Percentiles rank a stretch among this genome's conserved stretches.
Evolutionary conservation across 2,888 invertebrate genomes (phyloP).

Genomic region (Hirtodrosophila cameraria): DNA sequence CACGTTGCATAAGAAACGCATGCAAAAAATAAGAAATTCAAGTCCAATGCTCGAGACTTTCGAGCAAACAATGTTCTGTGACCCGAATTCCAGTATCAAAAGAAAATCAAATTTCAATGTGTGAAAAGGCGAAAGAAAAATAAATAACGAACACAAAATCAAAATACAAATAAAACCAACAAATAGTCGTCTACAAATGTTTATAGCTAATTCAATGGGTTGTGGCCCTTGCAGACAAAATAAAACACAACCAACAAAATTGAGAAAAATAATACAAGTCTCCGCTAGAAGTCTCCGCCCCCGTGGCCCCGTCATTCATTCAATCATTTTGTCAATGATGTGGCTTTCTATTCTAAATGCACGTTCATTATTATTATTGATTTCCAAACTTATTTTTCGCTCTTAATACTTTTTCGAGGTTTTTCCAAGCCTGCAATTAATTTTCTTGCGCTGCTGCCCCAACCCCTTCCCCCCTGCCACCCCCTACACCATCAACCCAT

Average conservation of each 20-base stretch:
- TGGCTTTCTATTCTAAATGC: conserved; percentile 59
- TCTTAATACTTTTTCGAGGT: conserved; percentile 38
- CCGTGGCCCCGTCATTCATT: conserved; percentile 61
- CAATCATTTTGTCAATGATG: conserved; percentile 78
- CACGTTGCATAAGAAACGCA: conserved; percentile 18
- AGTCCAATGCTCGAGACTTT: not conserved
- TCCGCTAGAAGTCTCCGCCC: conserved; percentile 10
- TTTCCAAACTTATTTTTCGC: conserved; percentile 70
- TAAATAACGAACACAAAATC: conserved; percentile 20
- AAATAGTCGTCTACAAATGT: conserved; percentile 66
- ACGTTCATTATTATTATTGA: conserved; percentile 77
- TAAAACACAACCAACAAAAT: not conserved
- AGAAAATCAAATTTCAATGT: conserved; percentile 53
- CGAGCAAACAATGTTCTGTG: conserved; percentile 28
- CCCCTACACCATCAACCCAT: not conserved
- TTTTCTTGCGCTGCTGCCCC: conserved; percentile 54
- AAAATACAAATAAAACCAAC: conserved; percentile 46
- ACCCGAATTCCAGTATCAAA: conserved; percentile 61
- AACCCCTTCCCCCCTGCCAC: not conserved
- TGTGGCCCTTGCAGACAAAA: conserved; percentile 21
- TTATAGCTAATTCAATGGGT: conserved; percentile 52
- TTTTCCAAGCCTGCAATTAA: conserved; percentile 66
- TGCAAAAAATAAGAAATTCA: conserved; percentile 39
- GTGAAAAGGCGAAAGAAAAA: conserved; percentile 51
- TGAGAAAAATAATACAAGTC: conserved; percentile 17